Percentiles rank a stretch among this genome's conserved stretches.
Conservation (phyloP, 2,113 vertebrate species). For the Ophthalmolycus amberensis region DNA sequence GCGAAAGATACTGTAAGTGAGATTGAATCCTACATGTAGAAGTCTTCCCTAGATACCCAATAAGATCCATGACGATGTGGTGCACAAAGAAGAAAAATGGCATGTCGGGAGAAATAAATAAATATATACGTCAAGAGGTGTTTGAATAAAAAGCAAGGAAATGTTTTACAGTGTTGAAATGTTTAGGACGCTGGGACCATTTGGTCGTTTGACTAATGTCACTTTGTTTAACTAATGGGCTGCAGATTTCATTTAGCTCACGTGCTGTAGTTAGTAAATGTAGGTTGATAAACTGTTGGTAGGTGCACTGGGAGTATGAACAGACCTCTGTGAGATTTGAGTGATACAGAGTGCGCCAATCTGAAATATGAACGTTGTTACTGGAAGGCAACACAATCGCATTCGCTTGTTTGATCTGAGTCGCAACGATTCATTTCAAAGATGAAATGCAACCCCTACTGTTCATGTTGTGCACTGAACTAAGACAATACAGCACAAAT, state of each 20-base stretch:
- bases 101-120: neutral
- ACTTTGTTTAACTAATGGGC: neutral
- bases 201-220: neutral
- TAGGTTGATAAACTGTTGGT: slow-evolving; percentile 27
- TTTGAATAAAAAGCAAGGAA: neutral
- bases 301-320: slow-evolving; percentile 31
- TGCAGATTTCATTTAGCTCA: neutral
- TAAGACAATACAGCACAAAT: neutral
- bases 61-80: neutral
- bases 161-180: neutral
- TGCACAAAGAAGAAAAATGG: neutral
- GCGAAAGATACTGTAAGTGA: slow-evolving; percentile 38
- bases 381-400: neutral
- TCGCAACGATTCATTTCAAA: neutral
- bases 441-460: slow-evolving; percentile 6
- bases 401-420: slow-evolving; percentile 12
- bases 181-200: neutral
- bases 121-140: neutral
- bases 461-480: neutral
- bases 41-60: neutral
- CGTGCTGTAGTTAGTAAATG: neutral
- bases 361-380: slow-evolving; percentile 13
- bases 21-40: slow-evolving; percentile 10
- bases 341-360: neutral
- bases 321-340: neutral